Evolutionary conservation across 2,888 invertebrate genomes (phyloP), one percentile per base, ranked within the genome.

Genomic region (Eurois occulta): DNA sequence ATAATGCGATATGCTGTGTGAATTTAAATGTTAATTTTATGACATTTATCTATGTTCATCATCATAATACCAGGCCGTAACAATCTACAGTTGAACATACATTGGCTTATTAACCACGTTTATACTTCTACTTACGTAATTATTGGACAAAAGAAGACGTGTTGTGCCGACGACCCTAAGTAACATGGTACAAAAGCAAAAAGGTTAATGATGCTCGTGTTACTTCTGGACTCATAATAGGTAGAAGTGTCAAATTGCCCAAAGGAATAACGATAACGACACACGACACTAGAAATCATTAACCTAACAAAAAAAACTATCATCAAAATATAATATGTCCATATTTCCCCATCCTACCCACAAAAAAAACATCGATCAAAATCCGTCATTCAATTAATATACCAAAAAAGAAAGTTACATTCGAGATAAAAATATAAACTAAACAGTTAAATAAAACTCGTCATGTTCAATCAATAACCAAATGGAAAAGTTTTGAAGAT

Each of bases 401-500:
- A 78, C 6, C 3, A 32, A 64, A 58, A 67, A 62, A 71, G 32
- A 66, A 71, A 68, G 28, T 64, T 72, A 84, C 60, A 66, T 64
- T 69, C 71, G n/a, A 74, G 5, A n/a, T 13, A 7, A 74, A 67
- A 62, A 65, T 46, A 55, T 32, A 75, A 76, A 79, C 66, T 72
- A 78, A 81, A 74, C 28, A 43, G 74, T 76, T 72, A 70, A 0
- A 60, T 75, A 58, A 73, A 78, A 72, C 69, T 66, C 41, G 41
- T 46, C 68, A 55, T 35, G n/a, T 60, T 18, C 64, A 24, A 60
- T 52, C 72, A 58, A 70, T 75, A 46, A 62, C 43, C 11, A 64
- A 82, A 82, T 76, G 86, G 83, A 85, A 86, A 82, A 77, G 66
- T 69, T 84, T 68, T 4, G 38, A 32, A 67, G 75, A 83, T 84